Base-by-base conservation (phyloP, 2,888 invertebrate species). In the Melinaea menophilus region DNA sequence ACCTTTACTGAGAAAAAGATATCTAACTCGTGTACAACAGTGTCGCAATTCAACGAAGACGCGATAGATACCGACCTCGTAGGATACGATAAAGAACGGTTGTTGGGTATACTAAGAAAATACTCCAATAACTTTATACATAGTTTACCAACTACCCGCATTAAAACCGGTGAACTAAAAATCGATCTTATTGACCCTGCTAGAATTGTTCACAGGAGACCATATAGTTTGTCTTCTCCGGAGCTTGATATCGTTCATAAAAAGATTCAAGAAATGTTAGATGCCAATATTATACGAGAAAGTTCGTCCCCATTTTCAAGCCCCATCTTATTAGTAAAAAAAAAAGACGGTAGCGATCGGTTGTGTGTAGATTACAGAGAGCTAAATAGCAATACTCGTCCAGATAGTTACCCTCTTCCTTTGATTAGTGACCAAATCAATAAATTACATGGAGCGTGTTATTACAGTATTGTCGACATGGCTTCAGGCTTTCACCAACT, bases 201-300 rank as follows among this genome's bases (percentile, higher is more conserved):
- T 48, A 67, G 64, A 62, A 62, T 33, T 5, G 68, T 71, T 33
- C 62, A 65, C 31, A 51, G 68, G 5, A 56, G 60, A 1, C 73
- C 73, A 0, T 72, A 74, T 62, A 51, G 72, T 5, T 47, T 75
- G 31, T 22, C 72, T 0, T 71, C 72, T 0, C 5, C n/a, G 0
- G 74, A 73, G 46, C 69, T 69, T 46, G 37, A 67, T 34, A 63
- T 71, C 5, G 71, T 73, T 3, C 59, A 61, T 0, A 68, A 73
- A n/a, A 75, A 74, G 47, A 51, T 77, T 54, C 51, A 54, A 31
- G 51, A 54, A 13, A 13, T 54, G 51, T 31, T 54, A 13, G 51
- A 54, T n/a, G n/a, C n/a, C n/a, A n/a, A n/a, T n/a, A n/a, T n/a
- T n/a, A n/a, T n/a, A n/a, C n/a, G 7, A 31, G 22, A 13, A 54